Conservation (phyloP, 1,140 invertebrate genomes). For the Danaus melanippus region DNA sequence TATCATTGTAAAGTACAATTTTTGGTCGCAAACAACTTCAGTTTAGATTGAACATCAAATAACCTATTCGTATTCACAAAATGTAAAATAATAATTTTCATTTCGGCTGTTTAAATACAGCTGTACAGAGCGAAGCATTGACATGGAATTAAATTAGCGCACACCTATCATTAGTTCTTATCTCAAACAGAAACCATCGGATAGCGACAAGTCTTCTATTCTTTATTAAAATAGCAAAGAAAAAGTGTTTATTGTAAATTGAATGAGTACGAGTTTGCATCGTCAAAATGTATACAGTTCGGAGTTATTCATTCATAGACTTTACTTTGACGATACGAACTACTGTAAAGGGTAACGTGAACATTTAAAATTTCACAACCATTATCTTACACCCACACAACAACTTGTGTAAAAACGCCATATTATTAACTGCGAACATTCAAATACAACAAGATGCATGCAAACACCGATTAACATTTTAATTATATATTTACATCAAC, state of each 20-base stretch:
- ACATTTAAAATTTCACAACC: conserved; percentile 16
- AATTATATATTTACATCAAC: conserved; percentile 12
- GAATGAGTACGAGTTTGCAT: conserved; percentile 5
- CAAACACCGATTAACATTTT: conserved; percentile 17
- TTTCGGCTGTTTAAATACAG: too few relatives aligned
- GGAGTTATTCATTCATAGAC: too few relatives aligned
- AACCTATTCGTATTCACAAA: too few relatives aligned
- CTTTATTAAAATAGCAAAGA: too few relatives aligned
- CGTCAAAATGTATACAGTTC: too few relatives aligned
- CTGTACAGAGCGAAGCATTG: conserved; percentile 4
- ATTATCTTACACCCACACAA: conserved; percentile 17
- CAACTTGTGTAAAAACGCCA: conserved; percentile 11
- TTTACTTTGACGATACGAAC: too few relatives aligned
- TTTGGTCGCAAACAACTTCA: conserved; percentile 17
- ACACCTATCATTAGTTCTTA: not conserved
- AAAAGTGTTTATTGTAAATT: too few relatives aligned
- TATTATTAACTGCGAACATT: conserved; percentile 6
- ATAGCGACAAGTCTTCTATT: too few relatives aligned
- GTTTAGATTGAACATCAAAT: conserved; percentile 3
- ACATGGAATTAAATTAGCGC: conserved; percentile 5
- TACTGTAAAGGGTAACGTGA: not conserved
- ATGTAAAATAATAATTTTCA: too few relatives aligned
- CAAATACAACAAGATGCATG: conserved; percentile 9
- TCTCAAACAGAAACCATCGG: too few relatives aligned
- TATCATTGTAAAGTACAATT: conserved; percentile 18